phyloP scores from a whole-genome alignment of 2,113 vertebrate species.

The Alectura lathami region DNA sequence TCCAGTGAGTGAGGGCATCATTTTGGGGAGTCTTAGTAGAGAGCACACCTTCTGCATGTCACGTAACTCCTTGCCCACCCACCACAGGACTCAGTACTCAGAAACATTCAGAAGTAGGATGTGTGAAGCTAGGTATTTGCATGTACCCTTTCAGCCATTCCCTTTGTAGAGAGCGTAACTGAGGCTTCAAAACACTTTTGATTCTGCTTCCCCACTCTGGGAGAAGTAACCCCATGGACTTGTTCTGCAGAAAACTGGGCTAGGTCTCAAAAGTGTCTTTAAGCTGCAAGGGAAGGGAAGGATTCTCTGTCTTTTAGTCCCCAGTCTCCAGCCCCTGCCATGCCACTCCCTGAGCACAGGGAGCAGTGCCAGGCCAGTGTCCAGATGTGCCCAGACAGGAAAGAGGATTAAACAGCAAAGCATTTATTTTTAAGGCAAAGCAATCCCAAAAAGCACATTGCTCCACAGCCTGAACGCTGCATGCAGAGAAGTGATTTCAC shows the following conservation, averaged over 20 bases:
- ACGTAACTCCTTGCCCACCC: background rate
- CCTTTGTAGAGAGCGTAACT: background rate
- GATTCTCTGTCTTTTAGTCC: background rate
- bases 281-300: background rate
- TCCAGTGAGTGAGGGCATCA: background rate
- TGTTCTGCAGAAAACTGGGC: background rate
- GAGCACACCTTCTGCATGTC: background rate
- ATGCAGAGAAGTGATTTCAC: background rate
- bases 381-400: conserved; percentile 24
- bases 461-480: background rate
- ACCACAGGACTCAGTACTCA: background rate
- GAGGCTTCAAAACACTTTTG: background rate
- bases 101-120: background rate
- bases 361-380: background rate
- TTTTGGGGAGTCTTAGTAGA: background rate
- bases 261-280: background rate
- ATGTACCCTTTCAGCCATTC: background rate
- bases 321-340: background rate
- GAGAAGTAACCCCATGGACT: background rate
- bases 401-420: conserved; percentile 25
- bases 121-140: background rate
- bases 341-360: background rate
- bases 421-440: background rate
- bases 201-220: background rate
- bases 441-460: background rate